Conservation (phyloP, 2,113 vertebrate species). For the Albula glossodonta region DNA sequence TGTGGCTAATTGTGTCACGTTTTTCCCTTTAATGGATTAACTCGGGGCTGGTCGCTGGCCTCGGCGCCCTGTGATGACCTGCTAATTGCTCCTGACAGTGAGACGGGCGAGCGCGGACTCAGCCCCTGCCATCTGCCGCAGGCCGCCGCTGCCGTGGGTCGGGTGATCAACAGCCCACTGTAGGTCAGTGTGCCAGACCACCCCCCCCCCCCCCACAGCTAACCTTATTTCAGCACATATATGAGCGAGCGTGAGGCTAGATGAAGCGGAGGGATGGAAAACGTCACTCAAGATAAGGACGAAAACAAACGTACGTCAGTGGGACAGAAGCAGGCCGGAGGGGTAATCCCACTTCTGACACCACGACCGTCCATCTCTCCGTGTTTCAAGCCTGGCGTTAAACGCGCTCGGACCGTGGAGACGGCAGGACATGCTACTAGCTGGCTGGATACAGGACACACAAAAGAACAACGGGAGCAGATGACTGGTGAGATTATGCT, state of each 20-base stretch:
- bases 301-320: background rate
- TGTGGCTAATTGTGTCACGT: background rate
- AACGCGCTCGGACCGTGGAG: background rate
- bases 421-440: background rate
- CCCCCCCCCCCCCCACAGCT: background rate
- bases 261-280: background rate
- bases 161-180: background rate
- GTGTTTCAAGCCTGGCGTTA: background rate
- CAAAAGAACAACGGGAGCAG: background rate
- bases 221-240: background rate
- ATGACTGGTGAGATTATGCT: background rate
- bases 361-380: background rate
- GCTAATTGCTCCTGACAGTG: slow-evolving; percentile 8
- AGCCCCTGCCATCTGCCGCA: background rate
- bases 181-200: background rate
- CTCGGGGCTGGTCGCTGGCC: background rate
- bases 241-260: background rate
- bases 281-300: background rate
- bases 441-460: background rate
- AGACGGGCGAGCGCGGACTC: background rate
- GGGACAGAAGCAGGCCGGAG: background rate
- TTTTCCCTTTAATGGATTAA: background rate
- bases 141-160: background rate
- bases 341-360: background rate
- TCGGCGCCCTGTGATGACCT: background rate